Base-by-base conservation (phyloP, 2,113 vertebrate species). In the Paracanthobrama guichenoti region DNA sequence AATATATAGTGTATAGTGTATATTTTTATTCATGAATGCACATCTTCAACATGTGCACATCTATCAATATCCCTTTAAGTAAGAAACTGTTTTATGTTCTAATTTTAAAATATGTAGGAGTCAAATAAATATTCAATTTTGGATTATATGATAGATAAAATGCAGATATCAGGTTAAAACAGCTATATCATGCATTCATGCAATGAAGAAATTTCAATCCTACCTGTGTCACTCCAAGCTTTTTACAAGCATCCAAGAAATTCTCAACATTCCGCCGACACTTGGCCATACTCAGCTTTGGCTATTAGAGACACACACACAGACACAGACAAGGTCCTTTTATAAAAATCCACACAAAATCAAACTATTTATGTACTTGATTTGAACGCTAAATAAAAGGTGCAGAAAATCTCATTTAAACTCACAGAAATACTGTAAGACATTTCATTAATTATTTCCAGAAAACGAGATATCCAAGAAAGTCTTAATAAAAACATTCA, bases 221-320 rank as follows among this genome's bases (percentile, higher is more conserved):
- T 96, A 99, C 98, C 96, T 98, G 97, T 78, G 97, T 93, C 14
- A 99, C 97, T 3, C 98, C 97, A 84, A 99, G 85, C 90, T 97
- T 99, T 93, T 98, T 99, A 90, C 98, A 99, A n/a, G 97, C 98
- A 84, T 99, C 98, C 50, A 99, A 94, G 87, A 99, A 99, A 94
- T 98, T 99, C 93, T 99, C 98, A 86, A 99, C 98, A 59, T 99
- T 99, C 93, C 97, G 95, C 89, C 98, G 95, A 90, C 98, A 99
- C 90, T 99, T 99, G 82, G 98, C 98, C 98, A 99, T 99, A 92
- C 97, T 99, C 86, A 99, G 95, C 91, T 99, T 99, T 93, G 98
- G 98, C 98, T 99, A 91, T 86, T 92, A 92, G 89, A 62, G 26
- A 83, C 26, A 76, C 42, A 83, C 24, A 77, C 42, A 50, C 20